These are phyloP conservation scores for Melanerpes formicivorus DNA, from an alignment of 2,113 vertebrate genomes.

Conservation along the genomic window DNA sequence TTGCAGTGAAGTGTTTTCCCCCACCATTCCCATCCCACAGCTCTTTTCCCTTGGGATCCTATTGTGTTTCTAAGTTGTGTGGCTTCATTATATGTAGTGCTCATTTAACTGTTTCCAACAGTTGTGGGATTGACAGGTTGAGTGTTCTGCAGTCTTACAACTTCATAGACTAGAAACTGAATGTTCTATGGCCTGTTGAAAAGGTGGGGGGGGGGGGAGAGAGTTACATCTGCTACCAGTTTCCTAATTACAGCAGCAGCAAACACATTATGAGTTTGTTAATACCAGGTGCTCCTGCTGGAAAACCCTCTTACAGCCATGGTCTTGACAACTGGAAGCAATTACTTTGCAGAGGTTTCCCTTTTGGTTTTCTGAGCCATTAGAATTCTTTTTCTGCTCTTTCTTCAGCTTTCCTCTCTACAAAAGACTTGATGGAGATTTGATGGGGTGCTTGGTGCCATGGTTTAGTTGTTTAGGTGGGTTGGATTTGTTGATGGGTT, in stretches of 20 bases:
- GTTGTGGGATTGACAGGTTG: conserved; percentile 15
- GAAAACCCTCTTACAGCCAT: background rate
- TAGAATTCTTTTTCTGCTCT: background rate
- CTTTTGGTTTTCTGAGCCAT: conserved; percentile 7
- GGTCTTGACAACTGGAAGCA: background rate
- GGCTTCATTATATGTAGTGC: background rate
- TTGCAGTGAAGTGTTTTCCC: background rate
- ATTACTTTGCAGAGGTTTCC: conserved; percentile 7
- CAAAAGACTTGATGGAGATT: background rate
- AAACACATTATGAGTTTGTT: conserved; percentile 8
- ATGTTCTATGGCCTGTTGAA: conserved; percentile 39
- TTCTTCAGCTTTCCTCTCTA: background rate
- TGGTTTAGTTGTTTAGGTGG: too few species aligned
- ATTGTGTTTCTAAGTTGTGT: background rate
- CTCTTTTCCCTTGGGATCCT: background rate
- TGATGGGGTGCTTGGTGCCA: too few species aligned
- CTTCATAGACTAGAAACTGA: conserved; percentile 34
- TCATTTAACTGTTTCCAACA: background rate
- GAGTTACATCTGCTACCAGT: conserved; percentile 2
- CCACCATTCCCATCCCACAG: accelerated
- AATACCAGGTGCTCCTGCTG: conserved; percentile 10
- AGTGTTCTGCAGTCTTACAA: conserved; percentile 43
- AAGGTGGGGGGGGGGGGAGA: background rate
- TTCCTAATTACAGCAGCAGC: conserved; percentile 45
- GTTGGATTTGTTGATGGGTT: too few species aligned